Evolutionary conservation across 2,888 invertebrate genomes (phyloP).

Genomic region (Synergus laeviventris): DNA sequence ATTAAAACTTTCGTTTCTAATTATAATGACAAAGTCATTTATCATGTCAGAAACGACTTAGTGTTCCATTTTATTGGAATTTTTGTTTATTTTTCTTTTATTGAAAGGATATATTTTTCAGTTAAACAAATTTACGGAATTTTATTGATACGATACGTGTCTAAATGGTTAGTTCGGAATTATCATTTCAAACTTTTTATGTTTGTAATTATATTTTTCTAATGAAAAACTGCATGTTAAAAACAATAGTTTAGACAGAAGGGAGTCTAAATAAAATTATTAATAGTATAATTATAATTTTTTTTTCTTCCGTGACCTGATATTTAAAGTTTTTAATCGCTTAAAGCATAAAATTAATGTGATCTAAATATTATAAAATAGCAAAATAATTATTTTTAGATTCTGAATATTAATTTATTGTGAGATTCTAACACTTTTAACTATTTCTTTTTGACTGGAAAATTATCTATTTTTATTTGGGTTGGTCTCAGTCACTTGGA

Average conservation of each 20-base stretch:
- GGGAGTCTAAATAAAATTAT: not conserved
- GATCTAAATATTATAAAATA: not conserved
- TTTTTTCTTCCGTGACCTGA: not conserved
- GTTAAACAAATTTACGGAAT: not conserved
- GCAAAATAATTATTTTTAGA: not conserved
- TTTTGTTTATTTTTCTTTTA: not conserved
- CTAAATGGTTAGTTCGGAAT: not conserved
- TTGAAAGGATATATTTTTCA: not conserved
- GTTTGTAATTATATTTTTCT: not conserved
- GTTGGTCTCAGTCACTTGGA: conserved; percentile 9
- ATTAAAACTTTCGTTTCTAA: conserved; percentile 2
- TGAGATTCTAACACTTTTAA: not conserved
- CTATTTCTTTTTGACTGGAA: not conserved
- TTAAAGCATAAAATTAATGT: not conserved
- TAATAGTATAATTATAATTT: not conserved
- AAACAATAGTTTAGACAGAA: not conserved
- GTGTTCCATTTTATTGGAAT: not conserved
- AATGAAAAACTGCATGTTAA: not conserved
- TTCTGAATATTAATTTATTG: not conserved
- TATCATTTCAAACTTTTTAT: not conserved
- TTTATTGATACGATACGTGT: not conserved
- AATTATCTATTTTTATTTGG: not conserved
- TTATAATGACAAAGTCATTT: conserved; percentile 2
- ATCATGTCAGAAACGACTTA: not conserved
- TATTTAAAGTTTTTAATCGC: not conserved